Evolutionary conservation across 92 coral and sea anemone species (phyloP), one percentile per base, ranked within the genome.

Genomic region (Porites rus): DNA sequence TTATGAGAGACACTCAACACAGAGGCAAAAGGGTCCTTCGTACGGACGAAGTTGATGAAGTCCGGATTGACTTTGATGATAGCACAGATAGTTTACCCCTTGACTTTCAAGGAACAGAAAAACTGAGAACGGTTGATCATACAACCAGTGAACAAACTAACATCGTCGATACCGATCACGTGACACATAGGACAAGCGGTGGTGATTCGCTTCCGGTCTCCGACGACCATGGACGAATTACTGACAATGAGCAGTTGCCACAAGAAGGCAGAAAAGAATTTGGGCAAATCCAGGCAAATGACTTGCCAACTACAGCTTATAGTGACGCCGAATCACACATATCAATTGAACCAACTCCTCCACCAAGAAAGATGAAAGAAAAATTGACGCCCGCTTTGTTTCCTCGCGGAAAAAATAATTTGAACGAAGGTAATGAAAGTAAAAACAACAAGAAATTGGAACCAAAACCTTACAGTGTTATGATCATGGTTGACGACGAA

Each of bases 61-160:
- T 78, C 76, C 53, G 63, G 8, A 84, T 83, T 89, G 94, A 79
- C 84, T 84, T 79, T 11, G 83, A 67, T 64, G 69, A 28, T 66
- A 38, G 46, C 46, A 52, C 65, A 46, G 1, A 63, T 18, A 74
- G 9, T 74, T 18, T 63, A 24, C 18, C 19, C n/a, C 18, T 16
- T 24, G 77, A 21, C 51, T 53, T 28, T 8, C 69, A 3, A 65
- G 72, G 12, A 22, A 52, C 52, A 51, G 14, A 20, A 21, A 50
- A 31, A 1, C 63, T 4, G 72, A 51, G 18, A 2, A 65, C 22
- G 13, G 12, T 8, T 21, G 38, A 12, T 9, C 64, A 50, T 19
- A 38, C 11, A 70, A 52, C 5, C 21, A 74, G 65, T 18, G 51
- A 28, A 2, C 77, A 16, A 31, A 31, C 19, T 10, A 56, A 13